phyloP scores from a whole-genome alignment of 2,113 vertebrate genomes.

The Triplophysa siluroides region DNA sequence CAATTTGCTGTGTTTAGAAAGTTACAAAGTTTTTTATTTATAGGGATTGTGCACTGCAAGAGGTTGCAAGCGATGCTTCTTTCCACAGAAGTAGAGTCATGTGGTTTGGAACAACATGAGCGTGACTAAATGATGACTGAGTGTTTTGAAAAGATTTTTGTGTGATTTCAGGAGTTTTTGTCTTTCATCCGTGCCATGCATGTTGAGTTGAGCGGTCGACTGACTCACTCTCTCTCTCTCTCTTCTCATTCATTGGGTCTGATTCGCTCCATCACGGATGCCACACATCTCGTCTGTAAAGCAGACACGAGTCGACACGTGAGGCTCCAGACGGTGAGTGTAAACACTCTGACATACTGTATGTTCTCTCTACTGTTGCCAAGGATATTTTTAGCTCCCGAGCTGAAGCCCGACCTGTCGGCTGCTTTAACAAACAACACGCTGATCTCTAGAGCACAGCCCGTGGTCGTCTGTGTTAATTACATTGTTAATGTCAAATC shows the following conservation, averaged over 20 bases:
- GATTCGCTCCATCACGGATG: slow-evolving; percentile 18
- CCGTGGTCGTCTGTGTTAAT: slow-evolving; percentile 49
- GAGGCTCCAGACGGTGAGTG: neutral
- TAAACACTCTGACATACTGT: slow-evolving; percentile 22
- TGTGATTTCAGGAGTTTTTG: neutral
- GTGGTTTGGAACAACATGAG: too few species aligned
- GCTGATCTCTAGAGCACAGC: slow-evolving; percentile 32
- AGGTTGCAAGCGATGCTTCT: too few species aligned
- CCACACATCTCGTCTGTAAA: neutral
- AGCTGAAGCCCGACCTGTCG: neutral
- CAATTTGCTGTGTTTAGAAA: too few species aligned
- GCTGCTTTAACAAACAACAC: neutral
- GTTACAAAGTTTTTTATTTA: too few species aligned
- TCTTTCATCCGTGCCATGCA: neutral
- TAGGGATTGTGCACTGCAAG: too few species aligned
- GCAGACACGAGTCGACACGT: neutral
- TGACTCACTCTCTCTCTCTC: slow-evolving; percentile 4
- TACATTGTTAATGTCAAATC: slow-evolving; percentile 44
- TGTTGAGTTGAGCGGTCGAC: neutral
- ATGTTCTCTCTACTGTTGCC: slow-evolving; percentile 7
- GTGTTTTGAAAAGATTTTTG: neutral
- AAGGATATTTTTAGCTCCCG: slow-evolving; percentile 46
- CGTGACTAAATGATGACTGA: neutral
- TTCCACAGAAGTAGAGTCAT: too few species aligned
- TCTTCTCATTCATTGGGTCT: neutral